phyloP scores from a whole-genome alignment of 2,888 invertebrate genomes.

The Melieria crassipennis region DNA sequence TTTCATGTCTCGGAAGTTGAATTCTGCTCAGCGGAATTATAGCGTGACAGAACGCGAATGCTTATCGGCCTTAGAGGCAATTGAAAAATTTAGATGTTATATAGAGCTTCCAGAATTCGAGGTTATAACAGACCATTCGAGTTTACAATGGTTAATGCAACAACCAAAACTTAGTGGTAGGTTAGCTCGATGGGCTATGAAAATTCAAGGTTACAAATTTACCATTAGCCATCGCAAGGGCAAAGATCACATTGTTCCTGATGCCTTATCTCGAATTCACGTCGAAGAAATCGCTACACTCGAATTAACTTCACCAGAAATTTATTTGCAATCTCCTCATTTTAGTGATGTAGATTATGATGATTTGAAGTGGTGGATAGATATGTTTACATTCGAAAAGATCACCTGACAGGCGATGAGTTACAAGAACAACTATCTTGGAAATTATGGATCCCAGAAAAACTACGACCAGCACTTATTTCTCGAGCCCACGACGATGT shows the following conservation, averaged over 20 bases:
- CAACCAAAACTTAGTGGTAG: conserved; percentile 40
- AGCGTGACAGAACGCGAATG: too few relatives aligned
- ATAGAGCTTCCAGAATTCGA: too few relatives aligned
- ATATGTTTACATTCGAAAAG: conserved; percentile 8
- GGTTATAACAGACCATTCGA: too few relatives aligned
- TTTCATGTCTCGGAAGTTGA: too few relatives aligned
- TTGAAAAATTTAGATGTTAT: too few relatives aligned
- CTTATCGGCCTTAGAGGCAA: too few relatives aligned
- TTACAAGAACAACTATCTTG: background rate
- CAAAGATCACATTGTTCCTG: conserved; percentile 43
- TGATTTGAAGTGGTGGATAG: background rate
- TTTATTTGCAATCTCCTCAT: conserved; percentile 5
- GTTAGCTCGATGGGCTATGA: conserved; percentile 42
- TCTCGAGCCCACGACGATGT: background rate
- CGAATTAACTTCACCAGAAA: conserved; percentile 4
- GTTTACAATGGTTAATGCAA: conserved; percentile 36
- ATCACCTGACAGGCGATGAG: background rate
- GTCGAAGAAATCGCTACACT: conserved; percentile 2
- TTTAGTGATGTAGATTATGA: background rate
- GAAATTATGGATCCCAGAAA: background rate
- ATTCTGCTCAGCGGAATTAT: too few relatives aligned
- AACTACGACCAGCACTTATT: background rate
- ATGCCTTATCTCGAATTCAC: conserved; percentile 42
- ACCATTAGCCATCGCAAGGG: conserved; percentile 44
- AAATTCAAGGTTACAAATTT: conserved; percentile 44